Base-by-base conservation (phyloP, 2,888 invertebrate genomes). In the Metallyticus violacea region DNA sequence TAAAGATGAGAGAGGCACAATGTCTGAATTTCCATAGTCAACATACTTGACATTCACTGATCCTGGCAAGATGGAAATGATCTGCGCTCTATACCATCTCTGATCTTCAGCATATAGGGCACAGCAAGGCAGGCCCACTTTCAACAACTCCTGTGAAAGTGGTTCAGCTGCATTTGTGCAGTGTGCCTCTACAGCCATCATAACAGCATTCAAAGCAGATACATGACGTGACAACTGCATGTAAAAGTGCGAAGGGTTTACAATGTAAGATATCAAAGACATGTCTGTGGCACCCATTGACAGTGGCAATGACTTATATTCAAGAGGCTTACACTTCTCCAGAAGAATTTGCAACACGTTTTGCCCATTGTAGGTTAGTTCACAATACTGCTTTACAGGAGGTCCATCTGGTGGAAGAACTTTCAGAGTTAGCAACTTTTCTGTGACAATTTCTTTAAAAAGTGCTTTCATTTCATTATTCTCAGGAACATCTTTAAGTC, bases 1-100 rank as follows among this genome's bases (percentile, higher is more conserved):
- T 30, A 97, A 91, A 77, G 94, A 92, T 15, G 93, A 92, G 0
- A 93, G 91, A 7, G 93, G 91, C 1, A 97, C 94, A n/a, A 93
- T 93, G 90, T 98, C 98, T 90, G 97, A 96, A 92, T 99, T 99
- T 6, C 99, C 99, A 92, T 97, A 99, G 92, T 99, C 99, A 25
- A 99, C 96, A 92, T 98, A 99, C 2, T 95, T 93, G 1, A 99
- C 96, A 86, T 94, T 92, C 0, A 95, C 93, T 88, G 94, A 94
- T 76, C 92, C 92, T 6, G 93, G 93, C 1, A 92, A 93, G 62
- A 93, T 93, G 5, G 95, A 92, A 78, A 94, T 94, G 88, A 95
- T 93, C 7, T 99, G 94, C 0, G 97, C 99, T 89, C 99, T 93
- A 91, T 99, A 99, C 98, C 99, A 99, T 90, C 96, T 95, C 40